Evolutionary conservation across 2,888 invertebrate genomes (phyloP), one percentile per base, ranked within the genome.

Genomic region (Chirona hameri): DNA sequence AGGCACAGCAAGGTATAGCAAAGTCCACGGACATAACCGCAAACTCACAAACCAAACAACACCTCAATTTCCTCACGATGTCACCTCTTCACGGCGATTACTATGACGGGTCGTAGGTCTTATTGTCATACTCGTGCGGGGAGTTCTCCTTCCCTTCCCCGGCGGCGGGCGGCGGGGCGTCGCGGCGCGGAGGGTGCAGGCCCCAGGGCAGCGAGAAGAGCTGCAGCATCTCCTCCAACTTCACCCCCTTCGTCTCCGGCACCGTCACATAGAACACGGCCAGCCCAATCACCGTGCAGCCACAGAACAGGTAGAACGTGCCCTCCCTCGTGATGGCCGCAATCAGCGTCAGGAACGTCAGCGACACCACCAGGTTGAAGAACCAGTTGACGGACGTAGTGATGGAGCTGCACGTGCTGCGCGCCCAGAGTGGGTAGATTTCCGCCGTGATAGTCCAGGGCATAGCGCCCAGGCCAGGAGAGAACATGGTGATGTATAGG

Each of bases 401-500:
- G 24, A 89, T 85, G 65, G 89, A 87, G 81, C 86, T 89, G 80
- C 90, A 89, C 0, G 89, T 89, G 79, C 90, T 87, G 31, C 91
- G 87, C 2, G 90, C 90, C 90, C 90, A 90, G 60, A 88, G 86
- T 0, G 90, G 90, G 85, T 89, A 90, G 82, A 90, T 90, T 86
- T 90, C 90, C 7, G 90, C 89, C 86, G 90, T 90, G 82, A 90
- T 88, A 14, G 90, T 90, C 90, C 90, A 90, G 1, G 90, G 90
- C 88, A 90, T 90, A 3, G 90, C 89, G 12, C 90, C 90, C 86
- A 90, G 88, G 65, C 90, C 90, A 84, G 90, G 89, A 29, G 90
- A 89, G 87, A 90, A 90, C 85, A 87, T 88, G 85, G 89, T 86
- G n/a, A 90, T 87, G 85, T 90, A 90, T 21, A 89, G 82, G 15